Conservation (phyloP, 1,140 invertebrate genomes). For the Achatina immaculata region DNA sequence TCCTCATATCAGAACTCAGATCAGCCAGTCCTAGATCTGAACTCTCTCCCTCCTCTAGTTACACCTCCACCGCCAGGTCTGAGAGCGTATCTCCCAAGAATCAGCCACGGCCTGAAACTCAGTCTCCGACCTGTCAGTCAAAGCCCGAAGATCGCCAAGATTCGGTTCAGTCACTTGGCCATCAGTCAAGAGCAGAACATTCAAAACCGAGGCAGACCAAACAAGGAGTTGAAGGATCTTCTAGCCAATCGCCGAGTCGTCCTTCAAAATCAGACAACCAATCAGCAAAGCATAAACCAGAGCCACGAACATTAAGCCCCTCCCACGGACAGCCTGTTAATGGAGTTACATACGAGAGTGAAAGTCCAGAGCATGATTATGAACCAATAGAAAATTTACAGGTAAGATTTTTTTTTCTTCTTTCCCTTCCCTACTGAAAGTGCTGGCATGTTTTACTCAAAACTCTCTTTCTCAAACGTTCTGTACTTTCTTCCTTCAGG, state of each 20-base stretch:
- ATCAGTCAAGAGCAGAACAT: not conserved
- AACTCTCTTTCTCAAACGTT: no score
- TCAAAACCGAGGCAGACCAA: not conserved
- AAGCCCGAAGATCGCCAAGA: not conserved
- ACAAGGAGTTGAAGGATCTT: not conserved
- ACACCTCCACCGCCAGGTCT: slow-evolving; percentile 15
- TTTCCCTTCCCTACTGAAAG: no score
- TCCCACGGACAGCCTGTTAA: not conserved
- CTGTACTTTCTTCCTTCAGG: no score
- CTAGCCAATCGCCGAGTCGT: not conserved
- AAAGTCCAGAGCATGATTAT: slow-evolving; percentile 48
- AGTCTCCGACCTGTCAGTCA: not conserved
- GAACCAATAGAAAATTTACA: slow-evolving; percentile 50
- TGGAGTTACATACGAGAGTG: slow-evolving; percentile 11
- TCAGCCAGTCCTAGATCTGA: slow-evolving; percentile 22
- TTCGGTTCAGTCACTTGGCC: not conserved
- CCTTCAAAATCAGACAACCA: not conserved
- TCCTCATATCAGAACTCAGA: slow-evolving; percentile 35
- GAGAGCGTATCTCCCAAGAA: not conserved
- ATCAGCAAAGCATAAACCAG: not conserved
- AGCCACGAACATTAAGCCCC: not conserved
- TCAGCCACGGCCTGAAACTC: not conserved
- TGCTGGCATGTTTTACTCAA: no score
- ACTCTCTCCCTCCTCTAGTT: slow-evolving; percentile 12
- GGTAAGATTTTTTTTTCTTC: slow-evolving; percentile 18